Conservation (phyloP, 2,888 invertebrate species). For the Melipona bicolor region DNA sequence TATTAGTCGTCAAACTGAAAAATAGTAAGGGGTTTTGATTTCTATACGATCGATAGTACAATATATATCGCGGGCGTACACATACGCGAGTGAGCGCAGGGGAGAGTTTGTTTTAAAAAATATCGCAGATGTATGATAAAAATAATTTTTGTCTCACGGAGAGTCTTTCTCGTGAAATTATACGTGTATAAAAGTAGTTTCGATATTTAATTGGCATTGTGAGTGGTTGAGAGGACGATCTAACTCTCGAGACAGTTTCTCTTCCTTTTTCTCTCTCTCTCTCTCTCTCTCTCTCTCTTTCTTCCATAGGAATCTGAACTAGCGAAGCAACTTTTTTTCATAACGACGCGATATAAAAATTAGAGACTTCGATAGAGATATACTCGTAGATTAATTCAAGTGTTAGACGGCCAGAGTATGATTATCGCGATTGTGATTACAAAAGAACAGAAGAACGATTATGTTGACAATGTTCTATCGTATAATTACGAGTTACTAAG, state of each 20-base stretch:
- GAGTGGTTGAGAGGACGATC: conserved; percentile 35
- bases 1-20: conserved; percentile 27
- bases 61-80: conserved; percentile 43
- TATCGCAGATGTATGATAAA: conserved; percentile 52
- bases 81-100: conserved; percentile 57
- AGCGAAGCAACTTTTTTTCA: conserved; percentile 56
- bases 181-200: conserved; percentile 65
- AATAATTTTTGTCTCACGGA: conserved; percentile 59
- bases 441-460: conserved; percentile 30
- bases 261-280: neutral
- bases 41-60: conserved; percentile 17
- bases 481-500: conserved; percentile 27
- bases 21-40: conserved; percentile 10
- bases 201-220: conserved; percentile 63
- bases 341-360: conserved; percentile 57
- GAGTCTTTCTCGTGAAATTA: conserved; percentile 43
- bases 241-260: conserved; percentile 24
- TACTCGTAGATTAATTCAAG: conserved; percentile 12
- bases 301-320: conserved; percentile 26
- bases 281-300: neutral
- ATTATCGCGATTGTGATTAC: neutral
- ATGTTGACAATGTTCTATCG: conserved; percentile 15
- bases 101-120: conserved; percentile 63
- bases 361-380: conserved; percentile 35
- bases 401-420: neutral